phyloP scores from a whole-genome alignment of 2,113 vertebrate species.

The Alethe castanea region DNA sequence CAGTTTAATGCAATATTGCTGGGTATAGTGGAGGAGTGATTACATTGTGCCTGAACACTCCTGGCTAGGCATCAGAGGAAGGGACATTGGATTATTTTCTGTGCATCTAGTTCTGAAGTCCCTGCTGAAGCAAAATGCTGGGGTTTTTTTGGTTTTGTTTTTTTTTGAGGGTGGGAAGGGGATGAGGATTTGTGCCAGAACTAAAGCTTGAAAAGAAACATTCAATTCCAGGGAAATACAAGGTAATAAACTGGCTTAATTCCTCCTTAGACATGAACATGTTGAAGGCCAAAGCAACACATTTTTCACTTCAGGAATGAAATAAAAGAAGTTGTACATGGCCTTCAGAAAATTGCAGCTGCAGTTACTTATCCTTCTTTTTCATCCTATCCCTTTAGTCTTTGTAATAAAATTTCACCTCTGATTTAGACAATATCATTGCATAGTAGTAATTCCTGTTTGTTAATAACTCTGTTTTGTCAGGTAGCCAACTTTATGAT shows the following conservation, averaged over 20 bases:
- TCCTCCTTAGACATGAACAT: background rate
- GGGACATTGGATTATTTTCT: background rate
- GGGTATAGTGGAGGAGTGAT: background rate
- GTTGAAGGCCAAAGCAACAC: background rate
- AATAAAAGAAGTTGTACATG: background rate
- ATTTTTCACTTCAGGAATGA: background rate
- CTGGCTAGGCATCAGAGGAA: slow-evolving; percentile 7
- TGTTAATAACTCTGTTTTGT: background rate
- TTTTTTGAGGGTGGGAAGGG: background rate
- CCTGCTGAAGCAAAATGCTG: background rate
- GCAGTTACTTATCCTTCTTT: background rate
- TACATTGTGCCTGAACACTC: background rate
- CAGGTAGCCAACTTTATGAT: background rate
- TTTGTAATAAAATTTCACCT: background rate
- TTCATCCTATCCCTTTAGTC: background rate
- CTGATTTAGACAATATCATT: background rate
- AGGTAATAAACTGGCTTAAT: background rate
- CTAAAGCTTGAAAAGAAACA: background rate
- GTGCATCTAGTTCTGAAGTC: background rate
- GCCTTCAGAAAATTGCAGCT: background rate
- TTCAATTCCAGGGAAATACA: background rate
- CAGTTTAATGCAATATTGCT: slow-evolving; percentile 13
- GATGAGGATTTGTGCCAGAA: background rate
- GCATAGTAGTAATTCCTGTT: background rate
- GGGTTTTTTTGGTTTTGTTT: background rate